These are phyloP conservation scores for Oreochromis spilurus DNA, from an alignment of 2,113 vertebrate genomes.

Conservation along the genomic window DNA sequence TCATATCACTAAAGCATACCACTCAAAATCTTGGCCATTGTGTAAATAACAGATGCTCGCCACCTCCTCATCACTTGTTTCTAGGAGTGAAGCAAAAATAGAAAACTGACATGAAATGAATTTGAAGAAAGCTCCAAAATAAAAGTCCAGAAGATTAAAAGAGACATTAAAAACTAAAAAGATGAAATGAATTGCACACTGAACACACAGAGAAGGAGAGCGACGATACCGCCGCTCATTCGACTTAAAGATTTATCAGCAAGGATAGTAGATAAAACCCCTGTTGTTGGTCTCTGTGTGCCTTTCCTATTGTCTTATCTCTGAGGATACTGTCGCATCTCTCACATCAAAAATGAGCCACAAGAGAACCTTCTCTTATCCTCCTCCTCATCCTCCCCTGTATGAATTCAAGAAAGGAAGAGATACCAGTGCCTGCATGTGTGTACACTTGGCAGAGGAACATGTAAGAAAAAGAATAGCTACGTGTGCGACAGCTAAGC, in stretches of 20 bases:
- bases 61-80: neutral
- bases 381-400: neutral
- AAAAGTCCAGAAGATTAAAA: neutral
- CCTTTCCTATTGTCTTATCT: neutral
- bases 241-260: neutral
- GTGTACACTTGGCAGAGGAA: neutral
- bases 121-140: neutral
- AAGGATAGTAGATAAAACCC: neutral
- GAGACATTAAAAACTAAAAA: neutral
- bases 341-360: neutral
- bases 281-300: neutral
- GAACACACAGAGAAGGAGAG: neutral
- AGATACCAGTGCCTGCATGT: neutral
- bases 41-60: constrained; percentile 17
- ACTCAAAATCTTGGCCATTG: neutral
- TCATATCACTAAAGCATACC: neutral
- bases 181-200: neutral
- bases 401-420: neutral
- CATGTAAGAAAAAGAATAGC: neutral
- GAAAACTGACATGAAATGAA: neutral
- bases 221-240: neutral
- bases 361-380: neutral
- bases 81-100: neutral
- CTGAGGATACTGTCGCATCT: neutral
- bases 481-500: neutral